phyloP scores from a whole-genome alignment of 2,888 invertebrate genomes.

The Melanargia galathea region DNA sequence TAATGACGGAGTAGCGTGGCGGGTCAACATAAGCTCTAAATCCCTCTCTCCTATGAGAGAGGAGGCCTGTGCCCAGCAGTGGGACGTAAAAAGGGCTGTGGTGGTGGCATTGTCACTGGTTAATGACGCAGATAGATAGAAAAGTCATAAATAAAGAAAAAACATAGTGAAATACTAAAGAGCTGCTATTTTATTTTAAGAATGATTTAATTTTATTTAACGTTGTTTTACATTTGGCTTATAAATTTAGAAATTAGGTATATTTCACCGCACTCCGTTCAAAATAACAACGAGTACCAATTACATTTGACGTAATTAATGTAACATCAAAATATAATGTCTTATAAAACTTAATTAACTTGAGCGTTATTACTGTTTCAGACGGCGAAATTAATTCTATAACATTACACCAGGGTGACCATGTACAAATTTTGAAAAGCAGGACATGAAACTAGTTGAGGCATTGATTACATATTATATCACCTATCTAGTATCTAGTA shows the following conservation, averaged over 20 bases:
- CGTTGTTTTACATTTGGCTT: neutral
- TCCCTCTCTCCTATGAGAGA: too few relatives aligned
- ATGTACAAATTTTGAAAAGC: neutral
- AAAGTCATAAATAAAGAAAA: too few relatives aligned
- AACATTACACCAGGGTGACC: slow-evolving; percentile 25
- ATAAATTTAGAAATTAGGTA: neutral
- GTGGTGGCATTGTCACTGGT: too few relatives aligned
- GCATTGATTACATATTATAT: neutral
- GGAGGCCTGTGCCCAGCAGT: too few relatives aligned
- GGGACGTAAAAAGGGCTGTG: too few relatives aligned
- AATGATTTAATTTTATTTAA: neutral
- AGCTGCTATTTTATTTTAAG: too few relatives aligned
- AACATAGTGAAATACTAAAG: too few relatives aligned
- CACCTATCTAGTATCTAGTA: too few relatives aligned
- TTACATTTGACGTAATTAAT: slow-evolving; percentile 30
- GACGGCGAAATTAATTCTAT: slow-evolving; percentile 38
- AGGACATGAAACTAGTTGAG: neutral
- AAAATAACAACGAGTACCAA: slow-evolving; percentile 13
- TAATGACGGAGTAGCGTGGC: too few relatives aligned
- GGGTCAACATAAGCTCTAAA: too few relatives aligned
- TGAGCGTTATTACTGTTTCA: slow-evolving; percentile 31
- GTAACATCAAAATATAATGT: slow-evolving; percentile 31
- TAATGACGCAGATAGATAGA: too few relatives aligned
- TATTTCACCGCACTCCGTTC: neutral
- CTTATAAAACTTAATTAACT: slow-evolving; percentile 35